phyloP scores from a whole-genome alignment of 2,113 vertebrate species.

The Sebastes fasciatus region DNA sequence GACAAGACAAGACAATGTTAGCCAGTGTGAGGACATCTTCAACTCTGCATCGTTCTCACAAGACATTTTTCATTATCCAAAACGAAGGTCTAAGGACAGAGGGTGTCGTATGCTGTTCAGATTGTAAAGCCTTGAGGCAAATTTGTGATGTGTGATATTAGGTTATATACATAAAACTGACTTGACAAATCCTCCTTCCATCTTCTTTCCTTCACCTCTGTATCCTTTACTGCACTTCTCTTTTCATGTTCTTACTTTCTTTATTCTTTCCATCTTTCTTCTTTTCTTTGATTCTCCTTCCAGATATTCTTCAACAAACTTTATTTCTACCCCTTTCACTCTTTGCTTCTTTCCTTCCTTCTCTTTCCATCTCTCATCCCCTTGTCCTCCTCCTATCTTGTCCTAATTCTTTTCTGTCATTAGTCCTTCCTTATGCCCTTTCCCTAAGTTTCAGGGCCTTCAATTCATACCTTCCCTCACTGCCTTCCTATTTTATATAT shows the following conservation, averaged over 20 bases:
- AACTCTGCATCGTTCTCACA: not conserved
- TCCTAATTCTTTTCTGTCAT: not conserved
- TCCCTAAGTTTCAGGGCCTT: not conserved
- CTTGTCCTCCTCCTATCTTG: not conserved
- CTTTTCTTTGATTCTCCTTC: not conserved
- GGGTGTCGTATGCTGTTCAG: not conserved
- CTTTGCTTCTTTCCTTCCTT: not conserved
- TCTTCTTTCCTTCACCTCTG: not conserved
- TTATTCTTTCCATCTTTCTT: not conserved
- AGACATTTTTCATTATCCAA: not conserved
- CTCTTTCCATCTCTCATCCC: not conserved
- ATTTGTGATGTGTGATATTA: not conserved
- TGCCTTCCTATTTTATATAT: not conserved
- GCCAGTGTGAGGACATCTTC: not conserved
- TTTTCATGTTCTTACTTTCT: not conserved
- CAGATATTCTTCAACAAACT: not conserved
- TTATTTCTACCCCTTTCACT: not conserved
- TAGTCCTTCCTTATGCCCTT: not conserved
- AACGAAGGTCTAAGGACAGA: not conserved
- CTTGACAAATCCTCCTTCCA: not conserved
- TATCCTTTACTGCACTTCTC: not conserved
- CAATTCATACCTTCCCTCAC: not conserved
- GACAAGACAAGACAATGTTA: not conserved
- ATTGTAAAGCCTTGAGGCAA: not conserved
- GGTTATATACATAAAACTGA: not conserved